Evolutionary conservation across 2,888 invertebrate species (phyloP).

Genomic region (Meghimatium bilineatum): DNA sequence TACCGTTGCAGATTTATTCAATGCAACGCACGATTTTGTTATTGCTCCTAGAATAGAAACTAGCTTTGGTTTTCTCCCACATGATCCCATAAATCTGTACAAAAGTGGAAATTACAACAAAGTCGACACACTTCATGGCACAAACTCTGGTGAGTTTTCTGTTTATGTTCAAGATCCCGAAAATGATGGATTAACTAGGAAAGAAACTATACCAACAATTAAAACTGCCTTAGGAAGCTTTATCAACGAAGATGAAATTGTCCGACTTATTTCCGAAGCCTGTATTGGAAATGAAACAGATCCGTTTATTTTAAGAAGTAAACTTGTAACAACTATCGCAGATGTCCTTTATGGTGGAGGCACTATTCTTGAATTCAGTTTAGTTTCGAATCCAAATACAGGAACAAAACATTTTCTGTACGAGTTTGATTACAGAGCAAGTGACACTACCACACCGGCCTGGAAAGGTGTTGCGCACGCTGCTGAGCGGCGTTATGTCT

Average conservation of each 20-base stretch:
- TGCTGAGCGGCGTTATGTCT: background rate
- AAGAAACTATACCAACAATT: conserved; percentile 2
- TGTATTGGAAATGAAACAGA: too few relatives aligned
- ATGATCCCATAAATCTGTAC: conserved; percentile 16
- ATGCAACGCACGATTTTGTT: background rate
- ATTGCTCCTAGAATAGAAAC: conserved; percentile 23
- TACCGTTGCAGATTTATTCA: background rate
- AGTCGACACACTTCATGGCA: conserved; percentile 34
- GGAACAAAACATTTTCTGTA: too few relatives aligned
- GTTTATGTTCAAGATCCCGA: background rate
- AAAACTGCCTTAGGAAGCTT: background rate
- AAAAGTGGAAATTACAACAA: background rate
- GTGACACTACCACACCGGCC: background rate
- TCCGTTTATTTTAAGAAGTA: too few relatives aligned
- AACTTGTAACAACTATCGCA: too few relatives aligned
- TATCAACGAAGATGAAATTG: too few relatives aligned
- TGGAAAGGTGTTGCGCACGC: background rate
- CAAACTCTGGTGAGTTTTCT: conserved; percentile 5
- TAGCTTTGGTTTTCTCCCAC: conserved; percentile 34
- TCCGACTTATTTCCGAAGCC: too few relatives aligned
- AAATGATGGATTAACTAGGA: conserved; percentile 1
- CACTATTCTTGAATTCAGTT: background rate
- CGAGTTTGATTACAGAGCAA: too few relatives aligned
- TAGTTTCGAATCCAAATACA: too few relatives aligned
- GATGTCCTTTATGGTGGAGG: too few relatives aligned